Conservation (phyloP, 2,888 invertebrate genomes). For the Nomada ferruginata region DNA sequence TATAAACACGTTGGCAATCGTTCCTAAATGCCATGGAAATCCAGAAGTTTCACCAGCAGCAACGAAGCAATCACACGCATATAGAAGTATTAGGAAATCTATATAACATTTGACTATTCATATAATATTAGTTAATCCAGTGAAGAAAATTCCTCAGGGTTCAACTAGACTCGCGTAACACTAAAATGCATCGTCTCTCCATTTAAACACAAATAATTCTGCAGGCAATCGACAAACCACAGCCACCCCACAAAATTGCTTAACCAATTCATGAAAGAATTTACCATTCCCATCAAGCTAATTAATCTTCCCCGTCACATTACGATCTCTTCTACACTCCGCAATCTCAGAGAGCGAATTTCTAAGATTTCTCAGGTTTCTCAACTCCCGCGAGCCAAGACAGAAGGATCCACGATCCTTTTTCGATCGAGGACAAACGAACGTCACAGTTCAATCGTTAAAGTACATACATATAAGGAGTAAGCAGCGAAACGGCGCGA, state of each 20-base stretch:
- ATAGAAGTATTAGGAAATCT: neutral
- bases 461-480: too few relatives aligned
- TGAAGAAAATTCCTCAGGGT: neutral
- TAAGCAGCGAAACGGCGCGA: too few relatives aligned
- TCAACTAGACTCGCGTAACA: neutral
- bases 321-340: neutral
- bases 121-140: too few relatives aligned
- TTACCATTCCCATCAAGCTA: neutral
- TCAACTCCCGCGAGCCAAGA: neutral
- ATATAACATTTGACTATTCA: too few relatives aligned
- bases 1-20: constrained; percentile 27
- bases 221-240: too few relatives aligned
- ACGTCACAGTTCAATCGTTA: neutral
- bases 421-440: constrained; percentile 1
- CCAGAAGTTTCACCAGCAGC: constrained; percentile 28
- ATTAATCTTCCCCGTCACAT: neutral
- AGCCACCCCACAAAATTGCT: too few relatives aligned
- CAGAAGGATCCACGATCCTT: neutral
- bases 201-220: too few relatives aligned
- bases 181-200: neutral
- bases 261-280: neutral
- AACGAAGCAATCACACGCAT: neutral
- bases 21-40: constrained; percentile 37
- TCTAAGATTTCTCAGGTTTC: neutral
- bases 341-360: neutral